Evolutionary conservation across 23 tunicate species (phyloP).

Genomic region (Halocynthia roretzi): DNA sequence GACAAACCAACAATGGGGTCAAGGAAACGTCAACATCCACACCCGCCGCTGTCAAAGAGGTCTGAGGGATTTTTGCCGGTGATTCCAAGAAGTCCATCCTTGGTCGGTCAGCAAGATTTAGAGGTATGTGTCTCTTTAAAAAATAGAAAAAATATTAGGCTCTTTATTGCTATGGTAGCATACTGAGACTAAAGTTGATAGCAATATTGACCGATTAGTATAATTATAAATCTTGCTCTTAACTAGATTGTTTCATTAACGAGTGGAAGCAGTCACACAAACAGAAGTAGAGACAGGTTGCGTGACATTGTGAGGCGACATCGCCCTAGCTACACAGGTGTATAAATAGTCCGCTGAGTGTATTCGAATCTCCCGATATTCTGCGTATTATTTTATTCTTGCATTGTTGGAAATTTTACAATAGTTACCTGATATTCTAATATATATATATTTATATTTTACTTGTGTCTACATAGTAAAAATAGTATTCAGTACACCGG

Average conservation of each 20-base stretch:
- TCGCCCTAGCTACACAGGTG: constrained; percentile 12
- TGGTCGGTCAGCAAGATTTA: constrained; percentile 14
- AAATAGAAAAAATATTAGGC: background rate
- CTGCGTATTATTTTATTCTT: background rate
- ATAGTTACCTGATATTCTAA: too few species aligned
- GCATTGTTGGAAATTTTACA: constrained; percentile 13
- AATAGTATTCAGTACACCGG: background rate
- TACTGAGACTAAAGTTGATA: background rate
- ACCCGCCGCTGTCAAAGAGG: constrained; percentile 1
- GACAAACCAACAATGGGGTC: background rate
- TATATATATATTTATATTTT: background rate
- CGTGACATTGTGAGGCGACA: constrained; percentile 49
- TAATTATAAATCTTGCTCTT: background rate
- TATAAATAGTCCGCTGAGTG: background rate
- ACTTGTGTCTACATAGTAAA: too few species aligned
- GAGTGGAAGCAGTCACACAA: constrained; percentile 25
- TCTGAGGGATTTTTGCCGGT: constrained; percentile 40
- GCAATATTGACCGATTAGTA: background rate
- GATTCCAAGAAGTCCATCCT: constrained; percentile 42
- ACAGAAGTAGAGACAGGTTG: constrained; percentile 38
- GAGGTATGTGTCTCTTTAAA: background rate
- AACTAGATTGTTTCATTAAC: constrained; percentile 43
- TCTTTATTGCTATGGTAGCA: constrained; percentile 26
- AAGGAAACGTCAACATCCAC: background rate
- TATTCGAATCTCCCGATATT: background rate